Evolutionary conservation across 2,113 vertebrate genomes (phyloP).

Genomic region (Irena cyanogastra): DNA sequence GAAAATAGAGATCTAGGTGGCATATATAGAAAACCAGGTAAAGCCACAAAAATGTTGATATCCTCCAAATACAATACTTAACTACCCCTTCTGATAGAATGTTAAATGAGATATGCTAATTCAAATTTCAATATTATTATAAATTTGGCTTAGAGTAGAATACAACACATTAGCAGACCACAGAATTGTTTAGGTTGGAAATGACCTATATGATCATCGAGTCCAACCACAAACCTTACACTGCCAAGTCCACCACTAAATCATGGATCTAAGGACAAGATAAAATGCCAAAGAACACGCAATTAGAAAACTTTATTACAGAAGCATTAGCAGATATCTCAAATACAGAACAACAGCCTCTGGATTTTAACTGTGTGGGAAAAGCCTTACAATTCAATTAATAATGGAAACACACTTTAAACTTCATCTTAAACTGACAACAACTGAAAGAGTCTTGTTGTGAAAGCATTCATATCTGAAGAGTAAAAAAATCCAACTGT

Average conservation of each 20-base stretch:
- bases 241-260: neutral
- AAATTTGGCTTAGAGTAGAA: neutral
- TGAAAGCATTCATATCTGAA: neutral
- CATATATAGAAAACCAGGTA: neutral
- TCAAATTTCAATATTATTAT: neutral
- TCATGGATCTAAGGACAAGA: neutral
- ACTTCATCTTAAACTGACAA: neutral
- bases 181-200: neutral
- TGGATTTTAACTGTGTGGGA: neutral
- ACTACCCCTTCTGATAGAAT: neutral
- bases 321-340: neutral
- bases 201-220: neutral
- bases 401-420: neutral
- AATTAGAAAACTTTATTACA: neutral
- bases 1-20: neutral
- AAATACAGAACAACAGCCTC: neutral
- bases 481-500: neutral
- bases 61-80: neutral
- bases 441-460: neutral
- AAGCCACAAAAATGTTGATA: neutral
- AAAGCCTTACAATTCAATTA: neutral
- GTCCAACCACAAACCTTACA: neutral
- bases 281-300: neutral
- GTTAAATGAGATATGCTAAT: neutral
- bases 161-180: neutral